phyloP scores from a whole-genome alignment of 2,888 invertebrate genomes.

The Leptinotarsa juncta region DNA sequence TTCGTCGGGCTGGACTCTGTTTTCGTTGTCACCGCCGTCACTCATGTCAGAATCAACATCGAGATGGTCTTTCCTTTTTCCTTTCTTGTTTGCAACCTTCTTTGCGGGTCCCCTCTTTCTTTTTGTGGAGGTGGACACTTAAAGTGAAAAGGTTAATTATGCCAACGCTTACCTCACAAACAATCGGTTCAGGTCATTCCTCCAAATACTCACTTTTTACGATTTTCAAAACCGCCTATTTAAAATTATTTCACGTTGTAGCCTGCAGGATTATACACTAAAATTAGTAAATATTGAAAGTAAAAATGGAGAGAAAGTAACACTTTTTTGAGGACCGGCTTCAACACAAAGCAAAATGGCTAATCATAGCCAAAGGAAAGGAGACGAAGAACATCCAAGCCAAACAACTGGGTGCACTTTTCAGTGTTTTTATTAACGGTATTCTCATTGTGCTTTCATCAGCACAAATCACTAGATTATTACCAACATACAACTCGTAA shows the following conservation, averaged over 20 bases:
- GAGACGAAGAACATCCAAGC: constrained; percentile 47
- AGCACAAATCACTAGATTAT: constrained; percentile 49
- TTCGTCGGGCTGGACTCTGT: constrained; percentile 67
- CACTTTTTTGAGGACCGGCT: constrained; percentile 42
- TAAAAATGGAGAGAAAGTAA: constrained; percentile 23
- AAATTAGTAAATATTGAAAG: constrained; percentile 14
- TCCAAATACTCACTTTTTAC: constrained; percentile 12
- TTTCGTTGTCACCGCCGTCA: constrained; percentile 62
- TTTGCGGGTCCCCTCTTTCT: constrained; percentile 63
- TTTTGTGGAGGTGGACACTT: constrained; percentile 58
- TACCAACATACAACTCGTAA: constrained; percentile 49
- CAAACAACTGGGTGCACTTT: constrained; percentile 54
- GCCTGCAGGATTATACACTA: not conserved
- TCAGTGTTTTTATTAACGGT: constrained; percentile 55
- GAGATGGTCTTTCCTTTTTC: constrained; percentile 63
- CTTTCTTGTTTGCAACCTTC: constrained; percentile 58
- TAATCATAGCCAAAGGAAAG: constrained; percentile 51
- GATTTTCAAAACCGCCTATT: not conserved
- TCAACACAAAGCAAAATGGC: constrained; percentile 58
- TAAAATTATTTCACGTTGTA: not conserved
- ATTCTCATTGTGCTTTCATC: constrained; percentile 49
- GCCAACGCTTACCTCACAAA: constrained; percentile 17
- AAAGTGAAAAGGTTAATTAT: constrained; percentile 12
- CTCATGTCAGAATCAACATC: constrained; percentile 65
- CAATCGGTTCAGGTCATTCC: constrained; percentile 9